phyloP scores from a whole-genome alignment of 2,888 invertebrate species.

The Acleris emargana region DNA sequence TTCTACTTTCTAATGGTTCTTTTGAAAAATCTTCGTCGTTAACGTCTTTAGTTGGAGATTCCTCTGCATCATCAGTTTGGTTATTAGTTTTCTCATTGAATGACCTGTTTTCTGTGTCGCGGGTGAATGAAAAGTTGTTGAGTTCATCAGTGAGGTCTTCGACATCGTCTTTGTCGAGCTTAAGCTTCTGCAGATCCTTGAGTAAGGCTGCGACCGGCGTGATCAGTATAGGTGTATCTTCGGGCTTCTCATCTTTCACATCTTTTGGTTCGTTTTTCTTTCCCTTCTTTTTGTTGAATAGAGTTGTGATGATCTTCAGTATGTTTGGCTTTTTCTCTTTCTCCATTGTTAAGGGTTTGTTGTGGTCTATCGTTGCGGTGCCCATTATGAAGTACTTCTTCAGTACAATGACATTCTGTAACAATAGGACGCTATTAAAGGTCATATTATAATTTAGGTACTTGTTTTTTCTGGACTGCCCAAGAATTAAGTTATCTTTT shows the following conservation, averaged over 20 bases:
- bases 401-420: conserved; percentile 40
- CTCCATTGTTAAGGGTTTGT: conserved; percentile 44
- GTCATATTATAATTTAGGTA: not conserved
- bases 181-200: conserved; percentile 52
- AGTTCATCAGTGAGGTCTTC: conserved; percentile 55
- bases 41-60: not conserved
- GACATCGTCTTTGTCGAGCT: conserved; percentile 40
- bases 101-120: conserved; percentile 23
- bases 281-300: conserved; percentile 34
- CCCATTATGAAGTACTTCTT: conserved; percentile 15
- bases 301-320: conserved; percentile 24
- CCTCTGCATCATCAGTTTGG: conserved; percentile 48
- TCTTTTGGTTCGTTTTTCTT: conserved; percentile 45
- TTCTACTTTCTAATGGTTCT: conserved; percentile 44
- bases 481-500: too few relatives aligned
- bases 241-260: conserved; percentile 46
- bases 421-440: conserved; percentile 32
- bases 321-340: conserved; percentile 44
- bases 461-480: too few relatives aligned
- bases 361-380: conserved; percentile 39
- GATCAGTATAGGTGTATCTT: conserved; percentile 40
- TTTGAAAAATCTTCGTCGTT: conserved; percentile 30
- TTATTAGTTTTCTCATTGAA: not conserved
- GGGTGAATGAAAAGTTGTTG: conserved; percentile 52
- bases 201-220: conserved; percentile 49